phyloP scores from a whole-genome alignment of 2,797 vertebrate species.

The Tauraco hartlaubi region DNA sequence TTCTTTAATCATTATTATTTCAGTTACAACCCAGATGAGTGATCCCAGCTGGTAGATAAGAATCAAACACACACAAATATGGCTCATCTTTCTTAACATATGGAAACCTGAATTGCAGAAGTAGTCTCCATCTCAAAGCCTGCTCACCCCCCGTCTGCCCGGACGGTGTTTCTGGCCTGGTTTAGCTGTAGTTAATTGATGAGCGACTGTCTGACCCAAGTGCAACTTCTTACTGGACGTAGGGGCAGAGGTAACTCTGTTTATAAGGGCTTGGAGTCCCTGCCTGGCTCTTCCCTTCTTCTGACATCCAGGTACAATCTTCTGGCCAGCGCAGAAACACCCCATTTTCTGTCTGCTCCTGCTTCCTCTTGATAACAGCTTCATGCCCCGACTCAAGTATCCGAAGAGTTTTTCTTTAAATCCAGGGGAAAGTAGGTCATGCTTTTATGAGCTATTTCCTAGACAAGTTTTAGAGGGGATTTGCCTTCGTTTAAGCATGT shows the following conservation, averaged over 20 bases:
- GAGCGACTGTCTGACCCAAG: not conserved
- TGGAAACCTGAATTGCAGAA: slow-evolving; percentile 61
- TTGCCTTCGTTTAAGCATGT: not conserved
- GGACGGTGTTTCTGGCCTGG: not conserved
- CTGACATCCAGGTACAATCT: not conserved
- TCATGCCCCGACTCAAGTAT: not conserved
- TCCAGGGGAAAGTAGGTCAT: not conserved
- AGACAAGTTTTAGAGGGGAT: not conserved
- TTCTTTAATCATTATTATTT: slow-evolving; percentile 76
- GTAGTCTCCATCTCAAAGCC: not conserved
- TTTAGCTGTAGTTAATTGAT: not conserved
- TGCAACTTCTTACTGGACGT: not conserved
- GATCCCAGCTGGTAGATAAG: slow-evolving; percentile 77
- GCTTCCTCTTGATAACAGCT: not conserved
- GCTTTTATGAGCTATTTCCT: slow-evolving; percentile 2
- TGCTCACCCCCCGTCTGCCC: not conserved
- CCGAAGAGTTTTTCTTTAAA: not conserved
- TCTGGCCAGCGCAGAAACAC: not conserved
- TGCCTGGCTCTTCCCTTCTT: not conserved
- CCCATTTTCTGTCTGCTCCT: not conserved
- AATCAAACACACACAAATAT: slow-evolving; percentile 71
- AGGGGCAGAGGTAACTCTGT: not conserved
- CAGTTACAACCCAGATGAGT: slow-evolving; percentile 72
- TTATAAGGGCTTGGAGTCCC: not conserved
- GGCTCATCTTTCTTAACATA: slow-evolving; percentile 72